phyloP scores from a whole-genome alignment of 1,140 invertebrate genomes.

The Tetraneura akinire region DNA sequence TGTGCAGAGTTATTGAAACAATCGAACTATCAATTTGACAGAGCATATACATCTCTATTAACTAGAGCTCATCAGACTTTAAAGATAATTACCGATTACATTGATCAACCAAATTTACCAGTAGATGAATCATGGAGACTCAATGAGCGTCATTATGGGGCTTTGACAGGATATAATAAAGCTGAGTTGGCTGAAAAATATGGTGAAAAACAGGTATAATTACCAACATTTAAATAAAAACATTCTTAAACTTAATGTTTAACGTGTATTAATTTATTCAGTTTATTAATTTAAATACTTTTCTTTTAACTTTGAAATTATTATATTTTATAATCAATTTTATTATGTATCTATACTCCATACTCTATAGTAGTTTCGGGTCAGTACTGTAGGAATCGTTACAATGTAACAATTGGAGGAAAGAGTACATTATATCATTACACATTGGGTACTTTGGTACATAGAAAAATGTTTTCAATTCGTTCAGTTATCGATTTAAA shows the following conservation, averaged over 20 bases:
- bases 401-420: too few species aligned
- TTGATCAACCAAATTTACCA: slow-evolving; percentile 64
- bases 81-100: slow-evolving; percentile 64
- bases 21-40: slow-evolving; percentile 59
- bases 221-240: neutral
- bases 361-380: too few species aligned
- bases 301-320: too few species aligned
- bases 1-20: slow-evolving; percentile 51
- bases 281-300: too few species aligned
- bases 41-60: slow-evolving; percentile 70
- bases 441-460: too few species aligned
- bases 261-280: too few species aligned
- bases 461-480: too few species aligned
- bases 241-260: neutral
- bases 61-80: slow-evolving; percentile 68
- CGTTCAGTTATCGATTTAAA: too few species aligned
- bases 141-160: slow-evolving; percentile 76
- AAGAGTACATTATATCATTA: too few species aligned
- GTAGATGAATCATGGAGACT: slow-evolving; percentile 68
- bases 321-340: too few species aligned
- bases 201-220: slow-evolving; percentile 66
- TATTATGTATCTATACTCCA: too few species aligned
- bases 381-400: too few species aligned
- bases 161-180: slow-evolving; percentile 72
- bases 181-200: slow-evolving; percentile 70